Base-by-base conservation (phyloP, 1,140 invertebrate species). In the Calephelis virginiensis region DNA sequence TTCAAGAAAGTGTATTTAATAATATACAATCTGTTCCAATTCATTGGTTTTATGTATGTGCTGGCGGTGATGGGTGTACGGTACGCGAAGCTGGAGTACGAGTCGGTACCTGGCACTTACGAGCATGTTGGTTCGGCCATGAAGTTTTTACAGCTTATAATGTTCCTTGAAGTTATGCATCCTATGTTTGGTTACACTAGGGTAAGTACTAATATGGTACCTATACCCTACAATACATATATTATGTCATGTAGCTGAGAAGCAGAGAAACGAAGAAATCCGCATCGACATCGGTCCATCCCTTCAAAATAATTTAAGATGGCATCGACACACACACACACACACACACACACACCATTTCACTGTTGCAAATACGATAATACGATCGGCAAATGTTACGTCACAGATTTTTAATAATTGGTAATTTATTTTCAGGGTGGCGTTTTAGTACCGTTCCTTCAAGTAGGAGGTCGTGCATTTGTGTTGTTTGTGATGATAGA, bases 1-100 rank as follows among this genome's bases (percentile, higher is more conserved):
- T 92, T 96, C 10, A 96, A 95, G 76, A 97, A 96, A 79, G 95
- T 96, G 0, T 99, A 99, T 85, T 89, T 98, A 59, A 94, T 97
- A 66, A 87, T 98, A 59, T 99, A 98, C 90, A 99, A 98, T 90
- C 89, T 98, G 66, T 96, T 95, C 82, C 97, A 98, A 93, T 97
- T 97, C 85, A 93, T 98, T 68, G 97, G 97, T 9, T 98, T 95
- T 84, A 91, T 94, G 6, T 98, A 97, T 78, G 92, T 98, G 43
- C 78, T 97, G 14, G 83, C 92, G 17, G 95, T 97, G 11, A 94
- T 98, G 87, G 88, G 86, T 2, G 93, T 97, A 13, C 92, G 94
- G 63, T 97, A 96, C 83, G 92, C 93, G 1, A 95, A 94, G 75
- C 93, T 97, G 77, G 96, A 96, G 2, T 82, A 88, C 92, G 95